Conservation (phyloP, 2,888 invertebrate genomes). For the Pollenia griseotomentosa region DNA sequence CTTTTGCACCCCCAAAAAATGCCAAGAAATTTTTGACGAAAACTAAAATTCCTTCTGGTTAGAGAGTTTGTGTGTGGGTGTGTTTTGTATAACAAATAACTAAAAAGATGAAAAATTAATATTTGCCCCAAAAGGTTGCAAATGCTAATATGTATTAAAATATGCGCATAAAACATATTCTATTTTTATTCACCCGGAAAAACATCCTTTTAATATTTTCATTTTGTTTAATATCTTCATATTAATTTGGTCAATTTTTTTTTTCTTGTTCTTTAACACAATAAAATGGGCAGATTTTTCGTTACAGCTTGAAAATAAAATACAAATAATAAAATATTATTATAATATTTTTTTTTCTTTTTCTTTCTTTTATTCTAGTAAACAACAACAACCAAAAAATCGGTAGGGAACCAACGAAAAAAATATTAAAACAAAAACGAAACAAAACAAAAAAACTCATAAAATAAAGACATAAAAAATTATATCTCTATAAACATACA, state of each 20-base stretch:
- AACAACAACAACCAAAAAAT: constrained; percentile 58
- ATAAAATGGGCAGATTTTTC: constrained; percentile 38
- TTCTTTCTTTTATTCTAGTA: constrained; percentile 5
- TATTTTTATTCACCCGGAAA: background rate
- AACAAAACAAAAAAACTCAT: constrained; percentile 45
- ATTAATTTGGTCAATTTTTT: constrained; percentile 19
- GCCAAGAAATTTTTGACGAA: background rate
- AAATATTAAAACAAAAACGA: constrained; percentile 34
- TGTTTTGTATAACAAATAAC: background rate
- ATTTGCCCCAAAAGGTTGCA: background rate
- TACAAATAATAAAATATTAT: constrained; percentile 30
- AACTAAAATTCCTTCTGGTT: background rate
- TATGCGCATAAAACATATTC: constrained; percentile 40
- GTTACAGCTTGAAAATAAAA: constrained; percentile 13
- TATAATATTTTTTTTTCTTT: background rate
- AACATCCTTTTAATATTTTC: constrained; percentile 13
- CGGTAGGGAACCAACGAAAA: constrained; percentile 49
- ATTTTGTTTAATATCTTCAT: constrained; percentile 16
- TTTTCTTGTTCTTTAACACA: background rate
- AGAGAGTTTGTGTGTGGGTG: background rate
- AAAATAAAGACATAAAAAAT: constrained; percentile 59
- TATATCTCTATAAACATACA: background rate
- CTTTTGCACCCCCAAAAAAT: background rate
- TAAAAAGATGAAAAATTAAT: constrained; percentile 15
- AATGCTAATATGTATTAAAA: constrained; percentile 15